Evolutionary conservation across 2,888 invertebrate genomes (phyloP).

Genomic region (Acanthosoma haemorrhoidale): DNA sequence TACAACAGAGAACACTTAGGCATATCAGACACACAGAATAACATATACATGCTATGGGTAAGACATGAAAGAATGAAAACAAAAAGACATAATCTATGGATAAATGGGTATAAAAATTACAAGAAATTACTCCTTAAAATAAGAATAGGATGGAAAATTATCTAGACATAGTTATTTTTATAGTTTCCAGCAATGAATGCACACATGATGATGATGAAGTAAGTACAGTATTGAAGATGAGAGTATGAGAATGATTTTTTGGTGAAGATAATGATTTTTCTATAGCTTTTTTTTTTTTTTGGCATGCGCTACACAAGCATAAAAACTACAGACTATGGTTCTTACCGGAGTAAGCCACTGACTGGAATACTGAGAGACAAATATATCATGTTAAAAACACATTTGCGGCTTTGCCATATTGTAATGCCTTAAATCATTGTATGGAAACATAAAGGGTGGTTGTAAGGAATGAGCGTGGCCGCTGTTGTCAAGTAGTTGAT

Average conservation of each 20-base stretch:
- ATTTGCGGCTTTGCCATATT: neutral
- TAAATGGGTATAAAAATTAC: no score
- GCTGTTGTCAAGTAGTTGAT: no score
- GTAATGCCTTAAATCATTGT: neutral
- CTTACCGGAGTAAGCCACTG: slow-evolving; percentile 94
- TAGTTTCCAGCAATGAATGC: slow-evolving; percentile 8
- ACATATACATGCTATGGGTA: neutral
- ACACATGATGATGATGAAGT: slow-evolving; percentile 16
- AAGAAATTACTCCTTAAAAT: neutral
- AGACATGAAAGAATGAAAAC: neutral
- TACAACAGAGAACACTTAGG: neutral
- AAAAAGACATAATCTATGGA: neutral
- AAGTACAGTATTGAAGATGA: neutral
- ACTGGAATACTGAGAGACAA: slow-evolving; percentile 78
- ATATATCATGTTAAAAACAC: slow-evolving; percentile 14
- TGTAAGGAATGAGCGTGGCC: no score
- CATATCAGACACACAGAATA: slow-evolving; percentile 1
- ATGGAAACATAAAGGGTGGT: no score
- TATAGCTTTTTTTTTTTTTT: slow-evolving; percentile 1
- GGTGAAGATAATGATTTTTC: slow-evolving; percentile 3
- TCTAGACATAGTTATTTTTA: neutral
- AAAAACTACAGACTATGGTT: slow-evolving; percentile 22
- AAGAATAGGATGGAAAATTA: neutral
- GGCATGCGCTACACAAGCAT: slow-evolving; percentile 37
- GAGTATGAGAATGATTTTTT: slow-evolving; percentile 5